phyloP scores from a whole-genome alignment of 2,113 vertebrate genomes.

The Carassius carassius region DNA sequence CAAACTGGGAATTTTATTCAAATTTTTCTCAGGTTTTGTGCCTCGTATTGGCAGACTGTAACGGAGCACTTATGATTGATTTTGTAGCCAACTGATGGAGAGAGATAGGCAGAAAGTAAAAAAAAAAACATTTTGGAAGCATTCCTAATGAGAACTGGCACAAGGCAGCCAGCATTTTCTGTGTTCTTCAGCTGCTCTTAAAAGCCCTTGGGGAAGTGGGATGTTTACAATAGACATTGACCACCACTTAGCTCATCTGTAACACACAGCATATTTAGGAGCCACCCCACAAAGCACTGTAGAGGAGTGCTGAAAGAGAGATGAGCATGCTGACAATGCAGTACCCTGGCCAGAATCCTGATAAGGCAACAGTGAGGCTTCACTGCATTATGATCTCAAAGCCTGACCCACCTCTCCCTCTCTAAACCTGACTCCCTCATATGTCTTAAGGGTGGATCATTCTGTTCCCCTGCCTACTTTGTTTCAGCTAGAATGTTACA shows the following conservation, averaged over 20 bases:
- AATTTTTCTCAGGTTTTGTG: background rate
- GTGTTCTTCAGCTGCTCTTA: slow-evolving; percentile 21
- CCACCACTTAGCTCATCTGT: slow-evolving; percentile 12
- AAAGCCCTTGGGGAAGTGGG: slow-evolving; percentile 1
- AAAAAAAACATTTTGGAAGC: slow-evolving; percentile 18
- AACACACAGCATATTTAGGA: slow-evolving; percentile 15
- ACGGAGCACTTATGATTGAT: slow-evolving; percentile 11
- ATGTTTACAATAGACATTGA: background rate
- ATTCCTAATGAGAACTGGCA: slow-evolving; percentile 42
- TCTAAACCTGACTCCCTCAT: slow-evolving; percentile 16
- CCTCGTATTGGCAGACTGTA: background rate
- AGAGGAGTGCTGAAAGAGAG: background rate
- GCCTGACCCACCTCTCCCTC: slow-evolving; percentile 11
- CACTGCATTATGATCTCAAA: slow-evolving; percentile 45
- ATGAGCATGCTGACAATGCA: slow-evolving; percentile 44
- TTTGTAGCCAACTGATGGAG: slow-evolving; percentile 29
- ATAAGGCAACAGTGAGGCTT: slow-evolving; percentile 50
- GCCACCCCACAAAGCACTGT: background rate
- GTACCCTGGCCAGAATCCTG: slow-evolving; percentile 51
- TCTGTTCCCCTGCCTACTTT: slow-evolving; percentile 2
- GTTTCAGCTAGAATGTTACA: background rate
- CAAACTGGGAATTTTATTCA: background rate
- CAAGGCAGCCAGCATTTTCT: slow-evolving; percentile 12
- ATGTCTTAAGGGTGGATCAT: slow-evolving; percentile 23
- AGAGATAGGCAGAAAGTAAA: background rate